These are phyloP conservation scores for Cricetomys ansorgei DNA, from an alignment of 2,113 vertebrate species.

Conservation along the genomic window DNA sequence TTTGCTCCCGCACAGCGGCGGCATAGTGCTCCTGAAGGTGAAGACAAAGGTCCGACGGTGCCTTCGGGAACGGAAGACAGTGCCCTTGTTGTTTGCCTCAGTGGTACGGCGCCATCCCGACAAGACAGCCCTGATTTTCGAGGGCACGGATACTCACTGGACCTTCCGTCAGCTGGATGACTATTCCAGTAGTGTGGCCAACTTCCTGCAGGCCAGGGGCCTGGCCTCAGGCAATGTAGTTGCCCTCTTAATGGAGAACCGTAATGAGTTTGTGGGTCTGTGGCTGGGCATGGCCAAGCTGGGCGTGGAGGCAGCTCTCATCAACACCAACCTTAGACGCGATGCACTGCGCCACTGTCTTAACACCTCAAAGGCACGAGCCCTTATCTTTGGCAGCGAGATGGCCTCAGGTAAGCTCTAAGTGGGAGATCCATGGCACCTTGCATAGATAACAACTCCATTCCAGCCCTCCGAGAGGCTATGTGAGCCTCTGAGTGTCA, in stretches of 20 bases:
- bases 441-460: background rate
- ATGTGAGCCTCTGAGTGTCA: background rate
- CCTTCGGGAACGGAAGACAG: constrained; percentile 89
- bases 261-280: constrained; percentile 96
- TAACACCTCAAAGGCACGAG: constrained; percentile 93
- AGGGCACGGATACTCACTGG: constrained; percentile 94
- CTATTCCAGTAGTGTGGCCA: constrained; percentile 94
- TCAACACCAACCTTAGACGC: constrained; percentile 96
- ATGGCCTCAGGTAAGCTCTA: constrained; percentile 92
- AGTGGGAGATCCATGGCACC: background rate
- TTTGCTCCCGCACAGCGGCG: constrained; percentile 87
- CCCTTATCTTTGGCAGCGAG: constrained; percentile 95
- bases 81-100: constrained; percentile 93
- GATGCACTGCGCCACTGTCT: constrained; percentile 96
- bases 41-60: constrained; percentile 92
- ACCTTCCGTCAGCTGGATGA: constrained; percentile 94
- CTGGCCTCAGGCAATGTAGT: constrained; percentile 93
- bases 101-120: constrained; percentile 88
- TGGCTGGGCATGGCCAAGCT: constrained; percentile 99
- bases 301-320: constrained; percentile 95
- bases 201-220: constrained; percentile 91
- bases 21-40: constrained; percentile 91
- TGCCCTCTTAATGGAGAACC: constrained; percentile 98
- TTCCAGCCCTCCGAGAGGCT: background rate
- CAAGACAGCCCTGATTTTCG: constrained; percentile 96